Evolutionary conservation across 2,888 invertebrate species (phyloP).

Genomic region (Hydroisotoma schaefferi): DNA sequence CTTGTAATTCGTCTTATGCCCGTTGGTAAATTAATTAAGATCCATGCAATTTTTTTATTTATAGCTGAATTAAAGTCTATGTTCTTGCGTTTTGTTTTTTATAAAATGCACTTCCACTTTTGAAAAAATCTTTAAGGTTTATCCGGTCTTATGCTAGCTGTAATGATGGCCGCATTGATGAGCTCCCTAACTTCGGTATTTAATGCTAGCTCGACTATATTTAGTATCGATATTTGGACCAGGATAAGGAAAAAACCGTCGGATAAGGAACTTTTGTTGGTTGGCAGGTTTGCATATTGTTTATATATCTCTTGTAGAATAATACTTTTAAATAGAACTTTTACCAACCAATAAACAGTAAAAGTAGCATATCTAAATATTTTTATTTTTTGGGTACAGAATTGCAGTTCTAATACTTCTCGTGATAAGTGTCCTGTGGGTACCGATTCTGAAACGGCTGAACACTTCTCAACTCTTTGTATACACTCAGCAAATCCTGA

Average conservation of each 20-base stretch:
- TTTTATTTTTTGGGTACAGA: no score
- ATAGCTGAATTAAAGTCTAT: constrained; percentile 1
- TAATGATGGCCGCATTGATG: constrained; percentile 58
- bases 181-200: constrained; percentile 58
- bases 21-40: constrained; percentile 52
- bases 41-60: no score
- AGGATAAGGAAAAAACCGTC: constrained; percentile 52
- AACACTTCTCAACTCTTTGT: constrained; percentile 57
- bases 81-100: background rate
- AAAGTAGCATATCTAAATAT: no score
- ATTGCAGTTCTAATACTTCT: constrained; percentile 41
- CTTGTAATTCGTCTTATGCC: constrained; percentile 56
- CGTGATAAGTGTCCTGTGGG: constrained; percentile 51
- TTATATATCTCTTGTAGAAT: no score
- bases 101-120: no score
- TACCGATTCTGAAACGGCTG: constrained; percentile 56
- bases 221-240: constrained; percentile 58
- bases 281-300: no score
- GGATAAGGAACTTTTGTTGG: constrained; percentile 53
- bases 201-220: constrained; percentile 57
- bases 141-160: constrained; percentile 54
- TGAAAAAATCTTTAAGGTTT: no score
- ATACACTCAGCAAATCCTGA: constrained; percentile 58
- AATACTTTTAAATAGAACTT: no score
- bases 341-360: no score